Evolutionary conservation across 2,797 vertebrate genomes (phyloP).

Genomic region (Tympanoctomys barrerae): DNA sequence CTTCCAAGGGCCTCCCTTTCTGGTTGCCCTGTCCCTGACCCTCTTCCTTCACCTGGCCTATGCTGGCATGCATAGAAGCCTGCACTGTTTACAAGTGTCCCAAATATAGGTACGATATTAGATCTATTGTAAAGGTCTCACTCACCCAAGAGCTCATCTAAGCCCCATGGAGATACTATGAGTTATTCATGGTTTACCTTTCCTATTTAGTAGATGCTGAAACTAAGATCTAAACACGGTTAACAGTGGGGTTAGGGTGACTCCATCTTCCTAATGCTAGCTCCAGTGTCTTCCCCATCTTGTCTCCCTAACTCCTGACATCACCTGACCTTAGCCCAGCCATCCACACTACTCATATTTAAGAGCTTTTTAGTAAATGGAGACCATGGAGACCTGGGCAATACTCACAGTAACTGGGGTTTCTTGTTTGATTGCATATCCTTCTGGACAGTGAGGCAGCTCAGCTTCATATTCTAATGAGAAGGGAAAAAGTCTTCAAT

Average conservation of each 20-base stretch:
- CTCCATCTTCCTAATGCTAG: not conserved
- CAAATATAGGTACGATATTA: too few relatives aligned
- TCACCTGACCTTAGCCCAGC: not conserved
- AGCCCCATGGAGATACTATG: not conserved
- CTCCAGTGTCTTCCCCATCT: not conserved
- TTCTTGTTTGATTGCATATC: slow-evolving; percentile 72
- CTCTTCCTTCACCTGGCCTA: not conserved
- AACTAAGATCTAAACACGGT: not conserved
- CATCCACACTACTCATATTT: not conserved
- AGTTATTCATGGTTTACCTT: not conserved
- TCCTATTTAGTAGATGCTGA: not conserved
- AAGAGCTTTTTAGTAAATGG: not conserved
- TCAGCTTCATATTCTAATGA: slow-evolving; percentile 90
- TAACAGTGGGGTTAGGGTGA: not conserved
- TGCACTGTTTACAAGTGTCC: not conserved
- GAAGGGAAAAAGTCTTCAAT: not conserved
- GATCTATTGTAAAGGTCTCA: not conserved
- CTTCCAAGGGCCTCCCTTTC: not conserved
- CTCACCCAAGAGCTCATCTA: not conserved
- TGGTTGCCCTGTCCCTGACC: not conserved
- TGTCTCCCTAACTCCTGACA: not conserved
- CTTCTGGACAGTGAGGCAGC: slow-evolving; percentile 83
- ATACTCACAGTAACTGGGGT: slow-evolving; percentile 80
- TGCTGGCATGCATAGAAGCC: not conserved
- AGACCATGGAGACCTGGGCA: not conserved